Evolutionary conservation across 2,797 vertebrate genomes (phyloP).

Genomic region (Sebastes hubbsi): DNA sequence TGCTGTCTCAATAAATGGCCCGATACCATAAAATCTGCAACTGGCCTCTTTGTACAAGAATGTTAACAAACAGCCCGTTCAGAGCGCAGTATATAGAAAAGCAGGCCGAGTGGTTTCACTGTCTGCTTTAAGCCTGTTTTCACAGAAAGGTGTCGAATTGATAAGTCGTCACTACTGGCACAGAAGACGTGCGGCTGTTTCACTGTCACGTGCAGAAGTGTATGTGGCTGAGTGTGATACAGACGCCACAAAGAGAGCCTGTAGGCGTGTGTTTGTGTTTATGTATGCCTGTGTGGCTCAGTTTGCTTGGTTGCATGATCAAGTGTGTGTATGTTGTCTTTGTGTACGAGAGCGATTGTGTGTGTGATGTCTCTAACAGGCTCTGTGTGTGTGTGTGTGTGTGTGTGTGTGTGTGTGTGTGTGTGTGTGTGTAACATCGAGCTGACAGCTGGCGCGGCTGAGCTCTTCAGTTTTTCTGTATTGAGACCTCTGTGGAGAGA

Average conservation of each 20-base stretch:
- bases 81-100: conserved; percentile 33
- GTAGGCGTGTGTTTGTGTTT: conserved; percentile 54
- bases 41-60: conserved; percentile 35
- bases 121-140: conserved; percentile 48
- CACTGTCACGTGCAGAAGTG: conserved; percentile 29
- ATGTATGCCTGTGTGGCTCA: conserved; percentile 36
- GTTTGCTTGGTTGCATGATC: conserved; percentile 32
- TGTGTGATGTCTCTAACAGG: conserved; percentile 47
- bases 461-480: conserved; percentile 47
- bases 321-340: conserved; percentile 12
- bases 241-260: conserved; percentile 42
- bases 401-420: conserved; percentile 43
- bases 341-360: conserved; percentile 25
- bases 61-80: conserved; percentile 38
- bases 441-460: conserved; percentile 64
- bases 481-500: conserved; percentile 61
- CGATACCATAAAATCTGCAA: conserved; percentile 52
- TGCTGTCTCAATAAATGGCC: conserved; percentile 51
- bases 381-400: conserved; percentile 43
- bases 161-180: conserved; percentile 35
- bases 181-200: conserved; percentile 32
- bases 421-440: conserved; percentile 47
- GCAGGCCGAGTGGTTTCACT: conserved; percentile 22
- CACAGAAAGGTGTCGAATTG: conserved; percentile 43
- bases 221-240: conserved; percentile 55